A percentile compares a stretch with the other conserved stretches of the same genome.
phyloP scores from a whole-genome alignment of 2,888 invertebrate genomes.

The Rhorus exstirpatorius region DNA sequence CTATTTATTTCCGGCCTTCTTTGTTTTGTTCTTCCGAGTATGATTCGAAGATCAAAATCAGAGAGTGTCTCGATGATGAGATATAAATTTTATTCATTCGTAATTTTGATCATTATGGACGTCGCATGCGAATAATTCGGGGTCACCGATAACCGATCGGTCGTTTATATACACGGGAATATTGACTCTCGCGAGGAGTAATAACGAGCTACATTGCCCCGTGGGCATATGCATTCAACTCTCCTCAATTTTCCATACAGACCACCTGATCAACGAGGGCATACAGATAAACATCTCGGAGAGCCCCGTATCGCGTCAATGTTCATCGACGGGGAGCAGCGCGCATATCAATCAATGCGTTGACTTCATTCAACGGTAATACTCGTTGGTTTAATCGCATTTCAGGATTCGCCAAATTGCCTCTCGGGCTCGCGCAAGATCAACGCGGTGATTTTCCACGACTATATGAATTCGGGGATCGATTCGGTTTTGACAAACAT shows the following conservation, averaged over 20 bases:
- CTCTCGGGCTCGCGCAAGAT: conserved; percentile 27
- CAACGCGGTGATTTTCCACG: conserved; percentile 35
- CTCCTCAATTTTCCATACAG: conserved; percentile 33
- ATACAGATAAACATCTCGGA: neutral
- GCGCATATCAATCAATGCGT: conserved; percentile 62
- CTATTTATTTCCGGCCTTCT: too few species aligned
- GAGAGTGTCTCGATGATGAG: too few species aligned
- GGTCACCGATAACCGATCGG: conserved; percentile 11
- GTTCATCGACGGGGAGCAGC: neutral
- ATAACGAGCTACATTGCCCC: conserved; percentile 20
- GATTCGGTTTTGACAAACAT: conserved; percentile 19
- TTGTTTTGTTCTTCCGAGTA: too few species aligned
- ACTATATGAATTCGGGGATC: neutral
- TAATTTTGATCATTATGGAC: neutral
- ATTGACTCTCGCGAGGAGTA: conserved; percentile 36
- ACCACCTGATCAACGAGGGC: conserved; percentile 18
- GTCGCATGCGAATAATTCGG: conserved; percentile 17
- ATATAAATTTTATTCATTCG: neutral
- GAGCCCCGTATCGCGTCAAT: conserved; percentile 32
- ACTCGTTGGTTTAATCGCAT: conserved; percentile 52
- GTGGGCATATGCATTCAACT: conserved; percentile 43
- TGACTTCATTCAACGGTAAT: conserved; percentile 59
- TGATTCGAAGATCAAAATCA: too few species aligned
- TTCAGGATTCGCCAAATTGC: conserved; percentile 33
- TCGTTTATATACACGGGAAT: conserved; percentile 19